A percentile compares a stretch with the other conserved stretches of the same genome.
Evolutionary conservation across 2,888 invertebrate genomes (phyloP).

Genomic region (Orthosia gothica): DNA sequence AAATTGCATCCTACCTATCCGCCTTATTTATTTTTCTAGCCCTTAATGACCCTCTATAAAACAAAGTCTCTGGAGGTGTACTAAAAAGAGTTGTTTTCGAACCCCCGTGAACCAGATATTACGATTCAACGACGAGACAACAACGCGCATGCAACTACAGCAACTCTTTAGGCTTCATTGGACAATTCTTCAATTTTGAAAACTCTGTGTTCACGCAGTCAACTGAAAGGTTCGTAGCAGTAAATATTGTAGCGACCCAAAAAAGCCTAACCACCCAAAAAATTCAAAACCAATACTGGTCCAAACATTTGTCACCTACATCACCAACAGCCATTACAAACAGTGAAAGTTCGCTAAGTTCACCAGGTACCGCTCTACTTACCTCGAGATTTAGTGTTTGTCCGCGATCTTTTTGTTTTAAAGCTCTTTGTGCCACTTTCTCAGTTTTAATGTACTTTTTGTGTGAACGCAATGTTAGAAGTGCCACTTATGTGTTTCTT

Average conservation of each 20-base stretch:
- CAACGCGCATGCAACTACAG: no score
- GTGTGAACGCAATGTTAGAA: conserved; percentile 60
- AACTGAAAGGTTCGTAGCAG: no score
- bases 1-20: no score
- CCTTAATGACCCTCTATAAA: no score
- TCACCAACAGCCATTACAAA: conserved; percentile 50
- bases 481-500: conserved; percentile 59
- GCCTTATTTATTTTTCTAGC: no score
- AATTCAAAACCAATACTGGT: conserved; percentile 32
- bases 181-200: no score
- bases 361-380: conserved; percentile 61
- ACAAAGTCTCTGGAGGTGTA: no score
- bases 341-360: conserved; percentile 58
- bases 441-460: conserved; percentile 70
- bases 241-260: neutral
- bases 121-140: no score
- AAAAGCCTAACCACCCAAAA: conserved; percentile 20
- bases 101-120: no score
- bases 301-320: conserved; percentile 58
- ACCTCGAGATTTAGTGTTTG: conserved; percentile 62
- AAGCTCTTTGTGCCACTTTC: conserved; percentile 55
- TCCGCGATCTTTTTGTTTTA: conserved; percentile 66
- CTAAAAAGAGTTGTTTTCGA: no score
- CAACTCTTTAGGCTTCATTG: no score
- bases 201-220: no score